Evolutionary conservation across 2,113 vertebrate species (phyloP), one percentile per base, ranked within the genome.

Genomic region (Ranitomeya variabilis): DNA sequence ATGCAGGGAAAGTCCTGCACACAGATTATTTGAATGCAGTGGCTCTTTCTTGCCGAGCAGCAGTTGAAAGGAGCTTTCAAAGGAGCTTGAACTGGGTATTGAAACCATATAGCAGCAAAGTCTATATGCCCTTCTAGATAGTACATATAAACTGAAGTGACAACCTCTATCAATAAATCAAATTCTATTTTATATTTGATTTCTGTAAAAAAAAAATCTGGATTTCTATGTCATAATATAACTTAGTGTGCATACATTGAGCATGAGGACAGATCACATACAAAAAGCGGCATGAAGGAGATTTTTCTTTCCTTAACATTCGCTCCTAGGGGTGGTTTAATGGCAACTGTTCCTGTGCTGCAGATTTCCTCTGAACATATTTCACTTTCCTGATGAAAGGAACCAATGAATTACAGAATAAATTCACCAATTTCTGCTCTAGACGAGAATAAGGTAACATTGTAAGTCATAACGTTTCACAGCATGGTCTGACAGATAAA

Each of bases 401-500:
- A 77, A 86, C 6, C 71, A 23, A 74, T 64, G 69, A 76, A 86
- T 74, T 60, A 77, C 5, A 52, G 73, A 78, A 78, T 64, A 78
- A 62, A 77, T n/a, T 86, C 59, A 31, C 59, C 57, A 11, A 21
- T 77, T 86, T 77, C 54, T 23, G 23, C 45, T 60, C 54, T 86
- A 60, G 69, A 11, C 12, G 18, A 55, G 55, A 77, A 57, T 31
- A 78, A 79, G 76, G 37, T 76, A 69, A 80, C 73, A 86, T 23
- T 55, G 86, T 87, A 80, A 31, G 62, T 87, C 51, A 69, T 80
- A 80, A 87, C 21, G 16, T 60, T 66, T 78, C 45, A 26, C 86
- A 87, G 76, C 76, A 69, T 69, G 76, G 52, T 87, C 7, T 80
- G 86, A 67, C 86, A 67, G 59, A 80, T 80, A 80, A 80, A 87